These are phyloP conservation scores for Aleiodes sp. DNA, from an alignment of 1,140 invertebrate genomes.

Conservation along the genomic window DNA sequence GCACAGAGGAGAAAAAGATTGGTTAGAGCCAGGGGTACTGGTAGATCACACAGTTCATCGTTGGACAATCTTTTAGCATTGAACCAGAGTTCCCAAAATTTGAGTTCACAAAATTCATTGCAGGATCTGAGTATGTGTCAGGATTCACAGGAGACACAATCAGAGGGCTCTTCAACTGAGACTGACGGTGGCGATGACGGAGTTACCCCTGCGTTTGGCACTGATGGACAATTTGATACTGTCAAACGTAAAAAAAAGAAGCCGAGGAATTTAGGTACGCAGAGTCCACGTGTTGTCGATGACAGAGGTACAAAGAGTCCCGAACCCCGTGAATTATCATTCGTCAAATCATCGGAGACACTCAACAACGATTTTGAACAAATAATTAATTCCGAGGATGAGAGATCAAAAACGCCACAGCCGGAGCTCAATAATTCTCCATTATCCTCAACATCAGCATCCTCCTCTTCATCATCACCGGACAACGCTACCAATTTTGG, in stretches of 20 bases:
- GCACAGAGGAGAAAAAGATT: constrained; percentile 79
- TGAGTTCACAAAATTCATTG: constrained; percentile 65
- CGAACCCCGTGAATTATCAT: constrained; percentile 63
- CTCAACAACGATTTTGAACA: constrained; percentile 46
- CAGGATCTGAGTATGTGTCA: constrained; percentile 55
- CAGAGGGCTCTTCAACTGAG: constrained; percentile 78
- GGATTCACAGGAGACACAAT: constrained; percentile 64
- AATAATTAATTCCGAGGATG: constrained; percentile 55
- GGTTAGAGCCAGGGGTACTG: constrained; percentile 81
- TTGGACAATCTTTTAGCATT: constrained; percentile 77
- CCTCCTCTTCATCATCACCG: background rate
- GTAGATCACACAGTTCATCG: constrained; percentile 81
- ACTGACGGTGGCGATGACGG: constrained; percentile 79
- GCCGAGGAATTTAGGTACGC: constrained; percentile 60
- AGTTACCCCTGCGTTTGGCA: constrained; percentile 65
- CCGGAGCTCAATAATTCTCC: constrained; percentile 60
- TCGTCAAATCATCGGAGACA: constrained; percentile 48
- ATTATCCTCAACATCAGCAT: constrained; percentile 39
- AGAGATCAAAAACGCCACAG: constrained; percentile 71
- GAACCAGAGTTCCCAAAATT: constrained; percentile 64
- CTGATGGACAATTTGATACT: constrained; percentile 81
- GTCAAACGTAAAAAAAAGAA: constrained; percentile 84
- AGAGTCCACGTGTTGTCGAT: constrained; percentile 58
- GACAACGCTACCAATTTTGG: constrained; percentile 1
- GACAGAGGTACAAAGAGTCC: constrained; percentile 65